Percentiles rank a stretch among this genome's conserved stretches.
phyloP scores from a whole-genome alignment of 1,140 invertebrate genomes.

The Drosophila parabipectinata region DNA sequence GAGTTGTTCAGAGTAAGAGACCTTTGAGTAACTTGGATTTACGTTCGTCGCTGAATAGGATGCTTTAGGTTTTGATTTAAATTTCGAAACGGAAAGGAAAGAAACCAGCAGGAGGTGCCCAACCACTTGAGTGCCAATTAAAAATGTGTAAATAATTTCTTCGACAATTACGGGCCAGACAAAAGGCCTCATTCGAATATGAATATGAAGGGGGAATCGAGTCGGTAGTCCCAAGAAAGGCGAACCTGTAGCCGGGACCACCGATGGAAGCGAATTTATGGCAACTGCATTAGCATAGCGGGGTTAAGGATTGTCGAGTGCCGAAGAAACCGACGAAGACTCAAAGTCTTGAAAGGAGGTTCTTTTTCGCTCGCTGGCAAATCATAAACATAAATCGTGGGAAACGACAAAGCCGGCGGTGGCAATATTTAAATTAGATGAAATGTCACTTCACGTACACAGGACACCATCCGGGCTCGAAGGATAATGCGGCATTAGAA shows the following conservation, averaged over 20 bases:
- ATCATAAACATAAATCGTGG: slow-evolving; percentile 79
- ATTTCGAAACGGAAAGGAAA: background rate
- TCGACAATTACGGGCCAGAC: slow-evolving; percentile 68
- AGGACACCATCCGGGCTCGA: slow-evolving; percentile 40
- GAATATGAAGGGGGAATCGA: slow-evolving; percentile 22
- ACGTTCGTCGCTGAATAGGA: background rate
- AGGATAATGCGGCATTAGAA: slow-evolving; percentile 69
- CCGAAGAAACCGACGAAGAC: slow-evolving; percentile 11
- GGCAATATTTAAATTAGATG: slow-evolving; percentile 71
- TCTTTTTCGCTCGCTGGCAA: slow-evolving; percentile 37
- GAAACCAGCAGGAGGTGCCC: slow-evolving; percentile 49
- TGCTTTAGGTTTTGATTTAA: slow-evolving; percentile 12
- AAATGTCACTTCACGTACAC: slow-evolving; percentile 70
- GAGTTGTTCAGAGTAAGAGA: too few species aligned
- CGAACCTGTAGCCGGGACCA: slow-evolving; percentile 54
- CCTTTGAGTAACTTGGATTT: background rate
- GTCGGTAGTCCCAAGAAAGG: slow-evolving; percentile 4
- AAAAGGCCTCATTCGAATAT: slow-evolving; percentile 52
- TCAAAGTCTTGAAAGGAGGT: slow-evolving; percentile 2
- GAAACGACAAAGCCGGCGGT: slow-evolving; percentile 45
- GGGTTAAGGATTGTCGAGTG: slow-evolving; percentile 57
- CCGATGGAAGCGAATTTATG: slow-evolving; percentile 48
- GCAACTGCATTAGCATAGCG: slow-evolving; percentile 74
- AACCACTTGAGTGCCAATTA: slow-evolving; percentile 79
- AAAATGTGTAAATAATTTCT: slow-evolving; percentile 80